phyloP scores from a whole-genome alignment of 2,888 invertebrate genomes.

The Drosophila nigritarsus region DNA sequence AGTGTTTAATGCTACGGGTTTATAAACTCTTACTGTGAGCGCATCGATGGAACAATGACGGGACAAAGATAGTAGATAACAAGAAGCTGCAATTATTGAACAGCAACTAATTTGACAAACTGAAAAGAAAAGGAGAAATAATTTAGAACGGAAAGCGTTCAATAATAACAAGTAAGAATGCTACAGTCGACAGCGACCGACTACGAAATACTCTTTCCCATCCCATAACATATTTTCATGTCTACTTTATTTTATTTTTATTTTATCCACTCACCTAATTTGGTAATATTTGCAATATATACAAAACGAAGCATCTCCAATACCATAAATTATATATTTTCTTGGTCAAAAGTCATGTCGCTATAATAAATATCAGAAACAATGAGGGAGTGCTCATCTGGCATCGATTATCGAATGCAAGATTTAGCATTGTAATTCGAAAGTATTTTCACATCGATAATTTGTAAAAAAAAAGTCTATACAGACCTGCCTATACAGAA shows the following conservation, averaged over 20 bases:
- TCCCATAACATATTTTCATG: background rate
- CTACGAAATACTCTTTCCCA: background rate
- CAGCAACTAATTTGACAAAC: slow-evolving; percentile 1
- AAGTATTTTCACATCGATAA: background rate
- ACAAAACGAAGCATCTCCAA: background rate
- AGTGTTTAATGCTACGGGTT: slow-evolving; percentile 24
- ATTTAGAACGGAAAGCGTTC: background rate
- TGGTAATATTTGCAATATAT: background rate
- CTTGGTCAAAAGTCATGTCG: no score
- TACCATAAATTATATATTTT: no score
- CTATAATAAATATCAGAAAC: background rate
- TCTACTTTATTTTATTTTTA: background rate
- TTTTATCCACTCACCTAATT: background rate
- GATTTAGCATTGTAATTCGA: no score
- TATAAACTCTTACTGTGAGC: background rate
- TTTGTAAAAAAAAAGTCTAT: background rate
- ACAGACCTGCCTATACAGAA: no score
- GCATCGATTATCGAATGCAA: background rate
- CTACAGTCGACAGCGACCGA: background rate
- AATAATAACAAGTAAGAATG: background rate
- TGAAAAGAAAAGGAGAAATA: background rate
- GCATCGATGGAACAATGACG: background rate
- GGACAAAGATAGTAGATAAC: background rate
- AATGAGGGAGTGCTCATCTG: background rate
- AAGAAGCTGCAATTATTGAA: slow-evolving; percentile 9